A percentile compares a stretch with the other conserved stretches of the same genome.
These are phyloP conservation scores for Omphaloscelis lunosa DNA, from an alignment of 2,888 invertebrate species.

Conservation along the genomic window DNA sequence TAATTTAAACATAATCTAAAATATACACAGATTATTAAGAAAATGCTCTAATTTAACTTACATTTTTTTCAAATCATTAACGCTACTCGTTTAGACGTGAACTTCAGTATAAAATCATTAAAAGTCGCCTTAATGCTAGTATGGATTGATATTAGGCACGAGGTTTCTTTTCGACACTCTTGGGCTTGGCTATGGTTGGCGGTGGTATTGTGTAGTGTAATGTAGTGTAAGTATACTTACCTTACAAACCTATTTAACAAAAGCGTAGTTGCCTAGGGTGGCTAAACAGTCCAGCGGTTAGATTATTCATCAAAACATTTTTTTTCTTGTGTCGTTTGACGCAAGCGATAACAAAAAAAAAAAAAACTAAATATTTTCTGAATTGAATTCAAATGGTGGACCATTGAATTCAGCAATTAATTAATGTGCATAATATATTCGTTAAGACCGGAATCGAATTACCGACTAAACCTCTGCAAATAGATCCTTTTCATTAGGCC, in stretches of 20 bases:
- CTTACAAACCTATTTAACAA: background rate
- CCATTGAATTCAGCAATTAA: constrained; percentile 10
- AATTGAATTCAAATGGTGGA: too few relatives aligned
- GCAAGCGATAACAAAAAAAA: too few relatives aligned
- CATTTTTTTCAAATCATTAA: too few relatives aligned
- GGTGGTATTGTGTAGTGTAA: too few relatives aligned
- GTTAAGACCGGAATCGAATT: constrained; percentile 31
- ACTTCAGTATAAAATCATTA: too few relatives aligned
- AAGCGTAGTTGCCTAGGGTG: background rate
- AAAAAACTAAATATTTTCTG: background rate
- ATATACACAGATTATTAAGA: too few relatives aligned
- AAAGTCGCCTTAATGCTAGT: too few relatives aligned
- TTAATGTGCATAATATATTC: constrained; percentile 40
- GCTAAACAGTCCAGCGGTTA: background rate
- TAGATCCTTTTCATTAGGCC: constrained; percentile 47
- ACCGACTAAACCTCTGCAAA: constrained; percentile 33
- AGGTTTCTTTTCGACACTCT: background rate
- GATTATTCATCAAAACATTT: background rate
- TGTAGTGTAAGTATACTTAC: background rate
- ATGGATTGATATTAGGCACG: too few relatives aligned
- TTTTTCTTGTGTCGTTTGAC: background rate
- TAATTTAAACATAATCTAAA: too few relatives aligned
- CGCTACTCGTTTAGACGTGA: too few relatives aligned
- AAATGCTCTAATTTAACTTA: too few relatives aligned
- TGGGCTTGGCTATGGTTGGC: too few relatives aligned